Base-by-base conservation (phyloP, 2,888 invertebrate species). In the Sympetrum striolatum region DNA sequence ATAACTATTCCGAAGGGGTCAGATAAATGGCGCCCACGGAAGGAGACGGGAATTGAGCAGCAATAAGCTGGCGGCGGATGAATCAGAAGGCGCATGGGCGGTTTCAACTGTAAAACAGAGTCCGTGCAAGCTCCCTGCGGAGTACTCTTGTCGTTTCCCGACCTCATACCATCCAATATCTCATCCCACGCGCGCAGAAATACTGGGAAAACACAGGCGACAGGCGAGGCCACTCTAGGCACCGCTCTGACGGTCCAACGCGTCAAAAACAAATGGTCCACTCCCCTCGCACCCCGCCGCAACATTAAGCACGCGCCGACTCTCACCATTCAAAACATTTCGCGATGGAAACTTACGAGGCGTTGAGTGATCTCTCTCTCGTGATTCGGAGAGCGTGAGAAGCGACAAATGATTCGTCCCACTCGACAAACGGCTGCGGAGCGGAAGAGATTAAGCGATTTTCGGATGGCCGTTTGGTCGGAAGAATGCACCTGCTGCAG, bases 371-470 rank as follows among this genome's bases (percentile, higher is more conserved):
- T 73, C 73, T 73, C 73, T 15, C 60, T 60, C 82, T 60, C 86
- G 37, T 86, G 60, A 86, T 86, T 37, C 37, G 37, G 86, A 14
- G 37, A n/a, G 86, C 22, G 86, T 31, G 86, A 58, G 58, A 82
- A 58, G 22, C 60, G 86, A 86, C 86, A 86, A 86, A 86, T 60
- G 86, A 60, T 60, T 60, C 60, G 60, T 37, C 58, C 82, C 82
- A 35, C 53, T 31, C 31, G 60, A 60, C 86, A 86, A 86, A 86
- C 82, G 31, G 53, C 82, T 58, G 18, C 3, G 48, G 81, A 39
- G 82, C 18, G 82, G 48, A 58, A 4, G 82, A 82, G 82, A 86
- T 86, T 60, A 86, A 86, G 86, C 37, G 86, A 86, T 86, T 86
- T 86, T 86, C 60, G 60, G 82, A 64, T 25, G 64, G 10, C 64